Evolutionary conservation across 2,888 invertebrate species (phyloP).

Genomic region (Tanytarsus gracilentus): DNA sequence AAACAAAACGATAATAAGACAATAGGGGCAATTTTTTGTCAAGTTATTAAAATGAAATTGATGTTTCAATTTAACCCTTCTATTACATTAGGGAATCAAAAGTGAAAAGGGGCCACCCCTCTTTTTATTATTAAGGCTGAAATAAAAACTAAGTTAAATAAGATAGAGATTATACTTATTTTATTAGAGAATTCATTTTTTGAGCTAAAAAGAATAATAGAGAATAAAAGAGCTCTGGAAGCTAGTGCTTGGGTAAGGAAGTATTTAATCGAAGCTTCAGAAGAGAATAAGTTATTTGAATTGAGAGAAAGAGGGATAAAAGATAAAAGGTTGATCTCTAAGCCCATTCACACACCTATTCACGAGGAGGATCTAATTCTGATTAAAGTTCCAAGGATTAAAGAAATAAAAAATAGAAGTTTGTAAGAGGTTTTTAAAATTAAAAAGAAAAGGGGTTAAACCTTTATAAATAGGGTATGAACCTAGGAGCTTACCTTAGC

Average conservation of each 20-base stretch:
- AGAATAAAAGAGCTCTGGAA: conserved; percentile 48
- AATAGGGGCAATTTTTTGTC: conserved; percentile 58
- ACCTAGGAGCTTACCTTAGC: conserved; percentile 47
- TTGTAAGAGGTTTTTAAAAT: conserved; percentile 45
- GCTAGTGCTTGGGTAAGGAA: conserved; percentile 52
- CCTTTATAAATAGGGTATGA: conserved; percentile 46
- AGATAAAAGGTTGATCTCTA: conserved; percentile 55
- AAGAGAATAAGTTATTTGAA: conserved; percentile 44
- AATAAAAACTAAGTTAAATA: conserved; percentile 30
- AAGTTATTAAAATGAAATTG: conserved; percentile 49
- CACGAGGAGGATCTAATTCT: conserved; percentile 45
- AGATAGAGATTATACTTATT: conserved; percentile 35
- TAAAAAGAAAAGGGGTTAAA: conserved; percentile 46
- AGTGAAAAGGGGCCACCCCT: conserved; percentile 51
- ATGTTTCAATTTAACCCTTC: conserved; percentile 51
- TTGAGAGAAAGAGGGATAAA: conserved; percentile 51
- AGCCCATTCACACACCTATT: conserved; percentile 49
- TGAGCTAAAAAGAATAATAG: no score
- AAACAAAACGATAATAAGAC: conserved; percentile 47
- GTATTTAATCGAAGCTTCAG: conserved; percentile 53
- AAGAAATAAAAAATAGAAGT: conserved; percentile 46
- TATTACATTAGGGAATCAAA: conserved; percentile 52
- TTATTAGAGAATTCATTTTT: no score
- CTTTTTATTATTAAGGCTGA: conserved; percentile 45
- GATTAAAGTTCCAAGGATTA: conserved; percentile 46